Evolutionary conservation across 2,888 invertebrate species (phyloP), one percentile per base, ranked within the genome.

Genomic region (Idaea dimidiata): DNA sequence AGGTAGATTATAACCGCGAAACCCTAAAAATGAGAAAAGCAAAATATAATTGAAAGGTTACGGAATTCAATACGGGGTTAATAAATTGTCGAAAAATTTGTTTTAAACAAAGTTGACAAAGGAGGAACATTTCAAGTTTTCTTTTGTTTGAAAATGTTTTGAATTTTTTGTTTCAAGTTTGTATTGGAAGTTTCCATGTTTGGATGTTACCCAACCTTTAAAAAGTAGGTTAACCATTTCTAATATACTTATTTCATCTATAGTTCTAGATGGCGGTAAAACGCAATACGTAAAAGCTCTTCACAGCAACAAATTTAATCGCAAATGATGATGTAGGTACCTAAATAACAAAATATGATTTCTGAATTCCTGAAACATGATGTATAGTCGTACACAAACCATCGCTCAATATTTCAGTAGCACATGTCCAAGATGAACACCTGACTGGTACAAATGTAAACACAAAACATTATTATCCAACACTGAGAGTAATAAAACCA

Each of bases 401-500:
- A 8, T 43, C 14, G 8, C 14, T 43, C 14, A 43, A 43, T 24
- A 24, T 14, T 43, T 14, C 43, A 43, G 43, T 10, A 14, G 14
- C 43, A 43, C 43, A 43, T 43, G 43, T 43, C 14, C 8, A 43
- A 65, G 65, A 33, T 62, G 61, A 59, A 60, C 66, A 72, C 69
- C 69, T 72, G 68, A 71, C 66, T 66, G 65, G 43, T 43, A 43
- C 43, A 10, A 58, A 61, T 32, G 55, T 62, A 66, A 70, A 67
- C 68, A 72, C 72, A 72, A 54, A 59, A 66, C 65, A 68, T 72
- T 24, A 72, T 68, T 43, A 70, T 68, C 66, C 71, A 57, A 67
- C 64, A 58, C 62, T 60, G 67, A 66, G 64, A 70, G 60, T 73
- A 68, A 69, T 72, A 71, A 72, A 72, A 76, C 71, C 70, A 71